A percentile compares a stretch with the other conserved stretches of the same genome.
phyloP scores from a whole-genome alignment of 2,797 vertebrate species.

The Philypnodon macrostomus region DNA sequence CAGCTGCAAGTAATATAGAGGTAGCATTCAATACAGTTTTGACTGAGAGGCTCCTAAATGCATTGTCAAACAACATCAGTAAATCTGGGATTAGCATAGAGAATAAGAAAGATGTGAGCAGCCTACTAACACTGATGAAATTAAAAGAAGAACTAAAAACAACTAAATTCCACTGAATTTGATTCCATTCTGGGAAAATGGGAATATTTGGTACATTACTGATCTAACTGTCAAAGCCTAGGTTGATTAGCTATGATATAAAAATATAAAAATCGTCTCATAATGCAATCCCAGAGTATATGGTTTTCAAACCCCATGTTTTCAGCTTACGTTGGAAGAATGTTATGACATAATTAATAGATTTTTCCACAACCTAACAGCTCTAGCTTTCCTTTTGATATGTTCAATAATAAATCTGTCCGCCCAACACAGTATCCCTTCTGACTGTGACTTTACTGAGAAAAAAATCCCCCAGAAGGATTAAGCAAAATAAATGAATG shows the following conservation, averaged over 20 bases:
- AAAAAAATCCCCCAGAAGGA: conserved; percentile 24
- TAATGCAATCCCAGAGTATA: neutral
- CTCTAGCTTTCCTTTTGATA: conserved; percentile 33
- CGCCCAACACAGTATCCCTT: conserved; percentile 12
- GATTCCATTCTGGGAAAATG: too few relatives aligned
- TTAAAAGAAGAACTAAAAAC: too few relatives aligned
- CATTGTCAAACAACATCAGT: too few relatives aligned
- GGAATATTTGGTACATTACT: too few relatives aligned
- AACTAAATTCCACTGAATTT: too few relatives aligned
- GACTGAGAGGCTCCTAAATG: conserved; percentile 23
- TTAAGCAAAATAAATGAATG: conserved; percentile 34
- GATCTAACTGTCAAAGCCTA: too few relatives aligned
- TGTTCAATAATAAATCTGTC: conserved; percentile 13
- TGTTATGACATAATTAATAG: conserved; percentile 50
- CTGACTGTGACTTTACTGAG: conserved; percentile 19
- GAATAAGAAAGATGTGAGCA: too few relatives aligned
- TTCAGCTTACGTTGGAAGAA: conserved; percentile 37
- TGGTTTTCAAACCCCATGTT: neutral
- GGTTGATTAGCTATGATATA: too few relatives aligned
- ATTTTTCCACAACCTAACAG: conserved; percentile 55
- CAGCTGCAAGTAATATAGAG: conserved; percentile 19
- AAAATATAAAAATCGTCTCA: too few relatives aligned
- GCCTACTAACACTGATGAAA: too few relatives aligned
- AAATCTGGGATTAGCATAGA: too few relatives aligned
- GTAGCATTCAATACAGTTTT: conserved; percentile 12